Evolutionary conservation across 1,140 invertebrate species (phyloP).

Genomic region (Belonocnema kinseyi): DNA sequence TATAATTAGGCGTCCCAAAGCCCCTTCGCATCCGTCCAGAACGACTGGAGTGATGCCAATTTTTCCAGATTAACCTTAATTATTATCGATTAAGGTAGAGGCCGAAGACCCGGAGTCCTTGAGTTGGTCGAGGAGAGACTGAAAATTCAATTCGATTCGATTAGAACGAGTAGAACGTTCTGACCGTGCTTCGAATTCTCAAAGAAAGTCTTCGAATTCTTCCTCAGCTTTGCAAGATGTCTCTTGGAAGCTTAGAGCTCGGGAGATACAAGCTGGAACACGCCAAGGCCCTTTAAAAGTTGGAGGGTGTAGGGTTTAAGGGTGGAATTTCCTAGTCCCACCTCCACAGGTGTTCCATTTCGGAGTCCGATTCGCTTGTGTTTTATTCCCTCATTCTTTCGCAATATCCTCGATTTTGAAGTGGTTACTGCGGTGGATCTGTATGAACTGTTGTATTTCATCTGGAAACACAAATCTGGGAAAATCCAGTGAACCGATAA

Average conservation of each 20-base stretch:
- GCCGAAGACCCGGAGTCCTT: not conserved
- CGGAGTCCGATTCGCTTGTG: constrained; percentile 27
- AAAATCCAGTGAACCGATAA: constrained; percentile 13
- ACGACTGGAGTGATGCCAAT: constrained; percentile 19
- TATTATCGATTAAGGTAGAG: constrained; percentile 52
- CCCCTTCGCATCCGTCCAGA: not conserved
- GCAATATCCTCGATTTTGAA: constrained; percentile 21
- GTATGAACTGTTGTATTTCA: not conserved
- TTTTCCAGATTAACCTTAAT: constrained; percentile 57
- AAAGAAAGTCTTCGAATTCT: constrained; percentile 42
- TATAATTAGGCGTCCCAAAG: not conserved
- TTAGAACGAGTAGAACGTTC: constrained; percentile 56
- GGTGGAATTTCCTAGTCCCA: constrained; percentile 9
- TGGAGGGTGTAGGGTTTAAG: not conserved
- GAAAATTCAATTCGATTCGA: constrained; percentile 68
- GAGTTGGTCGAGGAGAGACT: constrained; percentile 43
- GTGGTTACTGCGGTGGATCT: constrained; percentile 12
- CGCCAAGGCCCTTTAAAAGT: constrained; percentile 28
- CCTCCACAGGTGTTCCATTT: constrained; percentile 16
- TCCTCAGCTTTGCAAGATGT: not conserved
- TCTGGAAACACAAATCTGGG: not conserved
- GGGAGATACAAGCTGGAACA: constrained; percentile 14
- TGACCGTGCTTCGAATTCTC: constrained; percentile 59
- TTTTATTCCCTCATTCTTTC: constrained; percentile 30
- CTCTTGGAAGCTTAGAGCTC: not conserved